These are phyloP conservation scores for Numida meleagris DNA, from an alignment of 2,113 vertebrate species.

Conservation along the genomic window DNA sequence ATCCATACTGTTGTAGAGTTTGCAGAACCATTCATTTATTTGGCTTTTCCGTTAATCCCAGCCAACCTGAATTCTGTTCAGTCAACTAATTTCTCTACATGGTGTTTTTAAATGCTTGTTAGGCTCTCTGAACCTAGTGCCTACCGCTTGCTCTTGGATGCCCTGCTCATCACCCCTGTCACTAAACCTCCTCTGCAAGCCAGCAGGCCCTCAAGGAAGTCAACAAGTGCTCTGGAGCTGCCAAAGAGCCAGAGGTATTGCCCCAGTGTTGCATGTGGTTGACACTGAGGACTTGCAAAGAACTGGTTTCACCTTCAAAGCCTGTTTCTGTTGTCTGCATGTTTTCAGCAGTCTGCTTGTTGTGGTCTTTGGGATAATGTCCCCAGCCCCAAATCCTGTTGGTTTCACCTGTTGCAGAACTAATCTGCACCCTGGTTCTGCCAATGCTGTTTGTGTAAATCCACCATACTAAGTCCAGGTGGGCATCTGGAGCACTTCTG, in stretches of 20 bases:
- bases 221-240: slow-evolving; percentile 66
- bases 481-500: neutral
- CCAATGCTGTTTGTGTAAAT: neutral
- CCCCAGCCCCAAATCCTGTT: neutral
- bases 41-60: neutral
- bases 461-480: neutral
- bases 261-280: neutral
- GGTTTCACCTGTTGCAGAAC: neutral
- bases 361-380: neutral
- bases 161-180: slow-evolving; percentile 80
- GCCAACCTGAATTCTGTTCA: neutral
- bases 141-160: slow-evolving; percentile 76
- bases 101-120: slow-evolving; percentile 53
- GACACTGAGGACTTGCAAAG: neutral
- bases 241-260: slow-evolving; percentile 69
- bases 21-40: neutral
- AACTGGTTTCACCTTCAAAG: neutral
- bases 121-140: slow-evolving; percentile 68
- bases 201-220: slow-evolving; percentile 65
- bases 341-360: neutral
- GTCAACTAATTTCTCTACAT: neutral
- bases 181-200: slow-evolving; percentile 61
- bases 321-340: neutral
- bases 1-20: neutral
- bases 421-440: neutral